Base-by-base conservation (phyloP, 2,888 invertebrate genomes). In the Molorchus minor region DNA sequence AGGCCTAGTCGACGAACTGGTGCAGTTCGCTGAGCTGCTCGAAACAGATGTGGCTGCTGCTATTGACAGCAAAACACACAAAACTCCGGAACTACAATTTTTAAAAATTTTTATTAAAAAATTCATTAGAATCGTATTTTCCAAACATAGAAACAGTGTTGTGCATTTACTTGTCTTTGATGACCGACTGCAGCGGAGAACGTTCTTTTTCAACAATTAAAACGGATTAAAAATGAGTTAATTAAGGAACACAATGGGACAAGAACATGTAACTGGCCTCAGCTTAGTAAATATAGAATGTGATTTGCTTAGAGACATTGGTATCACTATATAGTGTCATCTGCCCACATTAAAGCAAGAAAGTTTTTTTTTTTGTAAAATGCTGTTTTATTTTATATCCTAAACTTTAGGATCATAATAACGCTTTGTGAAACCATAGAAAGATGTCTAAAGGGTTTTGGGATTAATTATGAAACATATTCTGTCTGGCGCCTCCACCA, bases 71-170 rank as follows among this genome's bases (percentile, higher is more conserved):
- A 56, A 40, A 16, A 52, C 41, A 41, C 40, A 52, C 16, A 35
- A 43, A 10, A 2, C 40, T 43, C 51, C 53, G 52, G 51, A 56
- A 56, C 57, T 25, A 17, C 51, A 53, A 56, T 41, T 56, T 47
- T 54, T n/a, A 46, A 4, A 49, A 47, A 40, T 41, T 61, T 56
- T 41, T 53, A 54, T 41, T 51, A 29, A 21, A 63, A 15, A 63
- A 61, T 54, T 63, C 61, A 19, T 57, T 61, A 41, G 49, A 61
- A 57, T 52, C 56, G 56, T 62, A 56, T 62, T 62, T 57, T 45
- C 54, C 62, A 54, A 60, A 64, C 51, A 29, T 62, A 57, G 59
- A 63, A 62, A 63, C 63, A 40, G 45, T 45, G 19, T 63, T 61
- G 60, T 65, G 69, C 65, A 57, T 54, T 56, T 56, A 56, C 19